Conservation (phyloP, 2,113 vertebrate species). For the Turnix velox region DNA sequence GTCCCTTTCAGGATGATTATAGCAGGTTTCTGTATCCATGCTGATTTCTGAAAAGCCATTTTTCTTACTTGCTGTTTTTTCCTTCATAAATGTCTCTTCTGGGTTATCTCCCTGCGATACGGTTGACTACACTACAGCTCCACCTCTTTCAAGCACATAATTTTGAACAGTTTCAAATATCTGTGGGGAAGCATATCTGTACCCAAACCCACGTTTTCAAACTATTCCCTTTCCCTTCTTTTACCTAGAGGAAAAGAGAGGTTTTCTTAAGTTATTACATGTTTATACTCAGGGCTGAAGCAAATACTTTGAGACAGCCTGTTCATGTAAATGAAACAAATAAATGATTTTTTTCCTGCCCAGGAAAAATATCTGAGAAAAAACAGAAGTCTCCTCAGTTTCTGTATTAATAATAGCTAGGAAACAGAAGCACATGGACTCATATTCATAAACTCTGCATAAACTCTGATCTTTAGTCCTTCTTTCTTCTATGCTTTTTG, state of each 20-base stretch:
- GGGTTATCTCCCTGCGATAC: not conserved
- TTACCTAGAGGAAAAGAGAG: not conserved
- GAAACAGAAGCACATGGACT: not conserved
- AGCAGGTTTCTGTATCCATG: conserved; percentile 57
- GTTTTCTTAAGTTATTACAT: not conserved
- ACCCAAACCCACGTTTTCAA: not conserved
- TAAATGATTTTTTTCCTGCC: not conserved
- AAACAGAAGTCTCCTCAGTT: conserved; percentile 2
- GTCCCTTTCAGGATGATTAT: conserved; percentile 56
- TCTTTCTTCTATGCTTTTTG: not conserved
- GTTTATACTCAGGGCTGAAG: not conserved
- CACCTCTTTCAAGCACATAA: not conserved
- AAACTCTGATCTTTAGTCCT: not conserved
- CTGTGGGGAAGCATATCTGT: not conserved
- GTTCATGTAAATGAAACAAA: not conserved
- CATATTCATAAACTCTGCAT: not conserved
- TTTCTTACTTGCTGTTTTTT: conserved; percentile 32
- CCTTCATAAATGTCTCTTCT: conserved; percentile 51
- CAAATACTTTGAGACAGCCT: not conserved
- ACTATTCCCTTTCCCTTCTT: not conserved
- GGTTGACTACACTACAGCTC: not conserved
- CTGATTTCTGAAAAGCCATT: conserved; percentile 53
- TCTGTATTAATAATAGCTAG: conserved; percentile 10
- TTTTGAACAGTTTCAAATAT: conserved; percentile 15
- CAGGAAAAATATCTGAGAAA: not conserved